A percentile compares a stretch with the other conserved stretches of the same genome.
phyloP scores from a whole-genome alignment of 2,888 invertebrate species.

The Philhelius pedissequus region DNA sequence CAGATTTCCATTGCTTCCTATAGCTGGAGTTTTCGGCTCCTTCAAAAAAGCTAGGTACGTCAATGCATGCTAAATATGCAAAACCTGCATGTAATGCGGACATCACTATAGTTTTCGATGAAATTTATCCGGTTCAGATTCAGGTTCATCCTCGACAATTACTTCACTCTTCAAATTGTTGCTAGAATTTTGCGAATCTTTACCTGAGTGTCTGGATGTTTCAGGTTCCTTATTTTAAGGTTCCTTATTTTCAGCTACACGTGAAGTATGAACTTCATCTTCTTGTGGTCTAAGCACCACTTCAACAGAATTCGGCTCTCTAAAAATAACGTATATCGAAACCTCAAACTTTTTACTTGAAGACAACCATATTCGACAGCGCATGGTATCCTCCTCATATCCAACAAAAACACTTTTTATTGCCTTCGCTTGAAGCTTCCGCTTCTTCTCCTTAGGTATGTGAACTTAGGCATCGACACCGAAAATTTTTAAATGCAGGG shows the following conservation, averaged over 20 bases:
- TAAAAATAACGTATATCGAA: no score
- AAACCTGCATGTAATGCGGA: no score
- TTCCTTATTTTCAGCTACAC: neutral
- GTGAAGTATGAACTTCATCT: neutral
- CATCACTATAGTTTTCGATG: no score
- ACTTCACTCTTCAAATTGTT: neutral
- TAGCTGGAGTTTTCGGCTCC: no score
- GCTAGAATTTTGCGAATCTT: neutral
- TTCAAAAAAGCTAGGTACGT: no score
- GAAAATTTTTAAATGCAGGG: neutral
- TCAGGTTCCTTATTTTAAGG: neutral
- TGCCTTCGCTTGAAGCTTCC: slow-evolving; percentile 11
- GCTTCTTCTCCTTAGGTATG: slow-evolving; percentile 18
- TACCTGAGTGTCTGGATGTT: neutral
- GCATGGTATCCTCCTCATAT: slow-evolving; percentile 5
- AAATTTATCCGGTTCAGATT: neutral
- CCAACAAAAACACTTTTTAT: slow-evolving; percentile 2
- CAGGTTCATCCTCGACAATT: neutral
- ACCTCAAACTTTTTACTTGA: neutral
- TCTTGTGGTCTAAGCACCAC: neutral
- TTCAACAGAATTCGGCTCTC: neutral
- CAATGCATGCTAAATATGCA: no score
- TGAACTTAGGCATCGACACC: slow-evolving; percentile 17
- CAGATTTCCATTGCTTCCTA: neutral
- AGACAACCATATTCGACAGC: no score